A percentile compares a stretch with the other conserved stretches of the same genome.
phyloP scores from a whole-genome alignment of 2,888 invertebrate genomes.

The Clivina fossor region DNA sequence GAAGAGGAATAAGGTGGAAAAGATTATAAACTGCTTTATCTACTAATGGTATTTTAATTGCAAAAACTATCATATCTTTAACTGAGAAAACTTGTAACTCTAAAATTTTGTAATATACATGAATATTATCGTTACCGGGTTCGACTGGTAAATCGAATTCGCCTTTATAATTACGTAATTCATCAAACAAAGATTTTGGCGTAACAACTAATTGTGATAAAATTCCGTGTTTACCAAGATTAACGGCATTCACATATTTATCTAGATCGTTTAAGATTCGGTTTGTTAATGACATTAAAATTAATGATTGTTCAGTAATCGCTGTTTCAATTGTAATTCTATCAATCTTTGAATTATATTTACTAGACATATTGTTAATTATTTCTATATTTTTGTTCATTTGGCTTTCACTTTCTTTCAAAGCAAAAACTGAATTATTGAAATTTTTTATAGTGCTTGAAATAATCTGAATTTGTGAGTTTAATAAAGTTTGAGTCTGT shows the following conservation, averaged over 20 bases:
- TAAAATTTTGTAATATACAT: conserved; percentile 20
- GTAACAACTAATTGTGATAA: conserved; percentile 33
- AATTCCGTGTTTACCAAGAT: conserved; percentile 35
- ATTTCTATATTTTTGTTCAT: conserved; percentile 25
- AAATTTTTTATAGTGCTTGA: conserved; percentile 34
- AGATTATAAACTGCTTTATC: conserved; percentile 25
- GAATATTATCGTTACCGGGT: conserved; percentile 14
- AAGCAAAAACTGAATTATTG: conserved; percentile 30
- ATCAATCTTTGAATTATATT: conserved; percentile 11
- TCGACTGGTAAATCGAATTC: conserved; percentile 24
- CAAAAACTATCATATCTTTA: conserved; percentile 31
- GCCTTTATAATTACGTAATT: conserved; percentile 31
- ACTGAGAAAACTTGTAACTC: conserved; percentile 17
- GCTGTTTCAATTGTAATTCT: conserved; percentile 17
- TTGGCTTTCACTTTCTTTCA: conserved; percentile 17
- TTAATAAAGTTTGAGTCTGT: conserved; percentile 31
- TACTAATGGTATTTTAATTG: conserved; percentile 33
- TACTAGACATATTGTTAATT: conserved; percentile 31
- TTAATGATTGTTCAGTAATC: conserved; percentile 25
- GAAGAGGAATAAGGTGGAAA: conserved; percentile 32
- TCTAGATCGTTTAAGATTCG: conserved; percentile 27
- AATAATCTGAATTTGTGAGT: conserved; percentile 36
- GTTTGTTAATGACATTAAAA: conserved; percentile 18
- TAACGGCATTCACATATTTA: conserved; percentile 33
- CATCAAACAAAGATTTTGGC: conserved; percentile 24